Percentiles rank a stretch among this genome's conserved stretches.
phyloP scores from a whole-genome alignment of 1,140 invertebrate genomes.

The Doryteuthis pealeii region DNA sequence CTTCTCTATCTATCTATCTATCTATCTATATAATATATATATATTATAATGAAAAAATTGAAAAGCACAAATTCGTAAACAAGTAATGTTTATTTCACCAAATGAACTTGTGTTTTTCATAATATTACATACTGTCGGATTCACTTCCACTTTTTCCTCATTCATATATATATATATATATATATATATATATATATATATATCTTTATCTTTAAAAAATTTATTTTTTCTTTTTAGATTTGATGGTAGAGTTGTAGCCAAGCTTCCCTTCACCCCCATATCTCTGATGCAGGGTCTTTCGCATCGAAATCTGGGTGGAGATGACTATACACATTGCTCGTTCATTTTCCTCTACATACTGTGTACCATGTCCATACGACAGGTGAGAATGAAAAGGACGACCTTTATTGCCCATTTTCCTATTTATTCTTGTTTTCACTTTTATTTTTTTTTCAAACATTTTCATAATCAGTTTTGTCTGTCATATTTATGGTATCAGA shows the following conservation, averaged over 20 bases:
- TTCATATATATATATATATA: no score
- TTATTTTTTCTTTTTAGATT: slow-evolving; percentile 73
- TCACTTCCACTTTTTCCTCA: no score
- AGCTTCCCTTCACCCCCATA: slow-evolving; percentile 93
- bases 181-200: no score
- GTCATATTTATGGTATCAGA: background rate
- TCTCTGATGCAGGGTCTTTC: slow-evolving; percentile 95
- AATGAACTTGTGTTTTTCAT: no score
- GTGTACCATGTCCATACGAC: slow-evolving; percentile 98
- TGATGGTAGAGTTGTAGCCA: slow-evolving; percentile 96
- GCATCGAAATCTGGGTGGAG: slow-evolving; percentile 92
- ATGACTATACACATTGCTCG: slow-evolving; percentile 98
- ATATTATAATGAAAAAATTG: no score
- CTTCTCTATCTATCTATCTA: no score
- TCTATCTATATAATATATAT: no score
- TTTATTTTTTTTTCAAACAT: background rate
- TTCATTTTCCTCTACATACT: slow-evolving; percentile 99
- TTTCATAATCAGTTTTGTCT: background rate
- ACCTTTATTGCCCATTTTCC: background rate
- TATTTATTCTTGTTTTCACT: background rate
- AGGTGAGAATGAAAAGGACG: slow-evolving; percentile 68
- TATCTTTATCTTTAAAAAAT: no score
- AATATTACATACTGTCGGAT: no score
- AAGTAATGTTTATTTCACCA: no score
- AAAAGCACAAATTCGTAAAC: no score